Evolutionary conservation across 2,113 vertebrate species (phyloP), one percentile per base, ranked within the genome.

Genomic region (Acanthochromis polyacanthus): DNA sequence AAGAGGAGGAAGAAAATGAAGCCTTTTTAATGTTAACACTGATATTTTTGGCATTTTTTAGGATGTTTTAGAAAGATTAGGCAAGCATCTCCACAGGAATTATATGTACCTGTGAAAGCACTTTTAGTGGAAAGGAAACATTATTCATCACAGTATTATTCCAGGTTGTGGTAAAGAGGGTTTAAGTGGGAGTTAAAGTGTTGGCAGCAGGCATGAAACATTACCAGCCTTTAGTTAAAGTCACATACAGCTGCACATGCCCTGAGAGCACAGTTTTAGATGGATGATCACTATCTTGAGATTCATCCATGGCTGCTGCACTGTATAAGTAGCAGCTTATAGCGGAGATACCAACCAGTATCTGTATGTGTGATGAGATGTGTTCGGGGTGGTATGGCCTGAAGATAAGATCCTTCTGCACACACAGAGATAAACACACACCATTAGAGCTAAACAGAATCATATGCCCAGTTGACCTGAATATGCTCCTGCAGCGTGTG

Each of bases 231-330:
- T 45, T 16, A 25, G 19, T 59, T 76, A 55, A 64, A 67, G 7
- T 36, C 65, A n/a, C 63, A 56, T 20, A 60, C 46, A 28, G 43
- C 51, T 61, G n/a, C 22, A 28, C 20, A 25, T n/a, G 52, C 38
- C 55, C 9, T 4, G 17, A 55, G 30, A 72, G 20, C 7, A 46
- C 23, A 10, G 50, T 32, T 46, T 14, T 40, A 59, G 64, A 80
- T 57, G 70, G 60, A 46, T 69, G 5, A 74, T 69, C 57, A 28
- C 30, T 73, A 62, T 73, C 63, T 66, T 6, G 17, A 69, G 61
- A 19, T 30, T 14, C 7, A 28, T 30, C 40, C 45, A 23, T 0
- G 0, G 57, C 22, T 17, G 45, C 25, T 32, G 43, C 10, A 4
- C 62, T 19, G 17, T 22, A 60, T 22, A 48, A 52, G n/a, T 36